A percentile compares a stretch with the other conserved stretches of the same genome.
Conservation (phyloP, 1,140 invertebrate genomes). For the Andrena cerasifolii region DNA sequence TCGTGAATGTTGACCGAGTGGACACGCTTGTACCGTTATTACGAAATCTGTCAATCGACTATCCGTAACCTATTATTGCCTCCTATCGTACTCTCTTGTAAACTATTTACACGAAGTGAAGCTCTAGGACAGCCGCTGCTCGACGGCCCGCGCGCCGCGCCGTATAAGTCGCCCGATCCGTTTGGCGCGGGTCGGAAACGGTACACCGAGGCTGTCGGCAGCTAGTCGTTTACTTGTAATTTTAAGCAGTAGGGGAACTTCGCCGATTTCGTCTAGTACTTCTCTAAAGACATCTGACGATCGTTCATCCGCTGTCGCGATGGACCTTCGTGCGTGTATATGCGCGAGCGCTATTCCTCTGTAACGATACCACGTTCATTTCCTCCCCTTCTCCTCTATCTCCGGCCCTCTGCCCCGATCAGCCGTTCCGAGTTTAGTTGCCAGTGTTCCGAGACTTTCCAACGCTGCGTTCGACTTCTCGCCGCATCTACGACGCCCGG, state of each 20-base stretch:
- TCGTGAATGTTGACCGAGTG: slow-evolving; percentile 51
- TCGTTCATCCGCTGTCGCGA: slow-evolving; percentile 44
- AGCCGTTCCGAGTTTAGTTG: not conserved
- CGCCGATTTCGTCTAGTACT: slow-evolving; percentile 69
- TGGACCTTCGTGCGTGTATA: slow-evolving; percentile 33
- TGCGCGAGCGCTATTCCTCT: slow-evolving; percentile 52
- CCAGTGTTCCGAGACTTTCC: not conserved
- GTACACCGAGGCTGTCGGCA: slow-evolving; percentile 44
- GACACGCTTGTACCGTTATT: slow-evolving; percentile 48
- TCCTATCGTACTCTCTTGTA: slow-evolving; percentile 69
- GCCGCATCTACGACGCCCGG: slow-evolving; percentile 26
- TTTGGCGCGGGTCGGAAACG: slow-evolving; percentile 32
- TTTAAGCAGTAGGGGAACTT: slow-evolving; percentile 69
- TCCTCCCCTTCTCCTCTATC: not conserved
- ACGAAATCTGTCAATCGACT: slow-evolving; percentile 68
- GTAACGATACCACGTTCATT: no score
- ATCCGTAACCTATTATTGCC: slow-evolving; percentile 66
- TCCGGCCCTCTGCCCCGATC: not conserved
- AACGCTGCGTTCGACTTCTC: slow-evolving; percentile 1
- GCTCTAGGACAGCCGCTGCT: slow-evolving; percentile 56
- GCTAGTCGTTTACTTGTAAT: slow-evolving; percentile 65
- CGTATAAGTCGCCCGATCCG: slow-evolving; percentile 54
- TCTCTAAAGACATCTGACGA: slow-evolving; percentile 60
- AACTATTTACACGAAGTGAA: slow-evolving; percentile 62
- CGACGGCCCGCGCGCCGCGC: slow-evolving; percentile 51